phyloP scores from a whole-genome alignment of 2,797 vertebrate genomes.

The Sitta carolinensis region DNA sequence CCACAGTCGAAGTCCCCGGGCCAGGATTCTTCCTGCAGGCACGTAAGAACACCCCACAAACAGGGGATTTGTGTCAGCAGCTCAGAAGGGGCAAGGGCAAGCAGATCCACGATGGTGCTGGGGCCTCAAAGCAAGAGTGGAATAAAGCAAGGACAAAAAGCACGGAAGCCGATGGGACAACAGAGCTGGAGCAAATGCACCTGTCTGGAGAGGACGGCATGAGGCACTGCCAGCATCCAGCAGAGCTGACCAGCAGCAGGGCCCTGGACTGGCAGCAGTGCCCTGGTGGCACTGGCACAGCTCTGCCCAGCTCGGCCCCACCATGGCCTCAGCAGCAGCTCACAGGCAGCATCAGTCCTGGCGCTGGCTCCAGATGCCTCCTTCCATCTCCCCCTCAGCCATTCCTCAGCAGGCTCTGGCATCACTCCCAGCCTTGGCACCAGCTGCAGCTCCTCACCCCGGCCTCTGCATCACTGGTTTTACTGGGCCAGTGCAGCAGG shows the following conservation, averaged over 20 bases:
- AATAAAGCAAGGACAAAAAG: neutral
- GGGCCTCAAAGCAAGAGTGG: neutral
- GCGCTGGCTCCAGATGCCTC: neutral
- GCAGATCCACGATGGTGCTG: fast-evolving
- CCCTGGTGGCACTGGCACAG: neutral
- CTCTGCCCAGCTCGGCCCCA: neutral
- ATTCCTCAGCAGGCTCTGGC: neutral
- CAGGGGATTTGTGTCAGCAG: neutral
- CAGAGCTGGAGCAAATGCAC: neutral
- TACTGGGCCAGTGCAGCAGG: neutral
- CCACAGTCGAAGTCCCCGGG: fast-evolving
- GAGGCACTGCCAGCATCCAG: neutral
- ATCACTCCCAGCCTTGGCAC: neutral
- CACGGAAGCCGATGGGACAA: fast-evolving
- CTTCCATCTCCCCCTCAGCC: constrained; percentile 37
- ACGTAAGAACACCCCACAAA: neutral
- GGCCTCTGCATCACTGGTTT: neutral
- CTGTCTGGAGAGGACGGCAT: neutral
- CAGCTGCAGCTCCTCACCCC: neutral
- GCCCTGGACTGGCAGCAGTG: fast-evolving
- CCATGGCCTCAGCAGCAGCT: neutral
- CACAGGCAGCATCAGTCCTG: fast-evolving
- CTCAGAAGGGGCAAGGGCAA: neutral
- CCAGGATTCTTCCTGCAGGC: neutral
- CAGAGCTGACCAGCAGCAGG: neutral